Evolutionary conservation across 2,797 vertebrate species (phyloP).

Genomic region (Pristis pectinata): DNA sequence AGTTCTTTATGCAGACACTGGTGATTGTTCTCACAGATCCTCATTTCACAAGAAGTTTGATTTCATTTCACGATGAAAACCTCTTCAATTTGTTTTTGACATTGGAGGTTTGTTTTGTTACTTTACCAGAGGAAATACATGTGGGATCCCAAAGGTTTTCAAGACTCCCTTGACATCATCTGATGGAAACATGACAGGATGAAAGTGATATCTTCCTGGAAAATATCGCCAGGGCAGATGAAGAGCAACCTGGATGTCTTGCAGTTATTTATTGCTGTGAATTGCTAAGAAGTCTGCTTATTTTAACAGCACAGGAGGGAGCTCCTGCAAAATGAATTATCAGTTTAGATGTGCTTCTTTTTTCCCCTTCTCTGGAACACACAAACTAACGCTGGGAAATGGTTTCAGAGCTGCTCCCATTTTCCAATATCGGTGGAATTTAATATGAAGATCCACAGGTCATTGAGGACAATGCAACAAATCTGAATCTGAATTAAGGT

Average conservation of each 20-base stretch:
- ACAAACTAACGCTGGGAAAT: neutral
- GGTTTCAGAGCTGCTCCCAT: too few relatives aligned
- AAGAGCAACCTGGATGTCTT: neutral
- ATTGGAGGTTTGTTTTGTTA: neutral
- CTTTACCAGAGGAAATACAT: neutral
- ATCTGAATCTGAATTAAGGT: too few relatives aligned
- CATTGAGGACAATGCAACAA: too few relatives aligned
- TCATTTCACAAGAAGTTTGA: neutral
- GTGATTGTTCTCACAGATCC: too few relatives aligned
- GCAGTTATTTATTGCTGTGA: neutral
- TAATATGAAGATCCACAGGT: neutral
- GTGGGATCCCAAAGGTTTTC: neutral
- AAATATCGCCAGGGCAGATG: too few relatives aligned
- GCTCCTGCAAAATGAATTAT: neutral
- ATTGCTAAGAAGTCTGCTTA: neutral
- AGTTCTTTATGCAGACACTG: too few relatives aligned
- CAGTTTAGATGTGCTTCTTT: neutral
- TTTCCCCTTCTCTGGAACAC: neutral
- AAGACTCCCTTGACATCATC: too few relatives aligned
- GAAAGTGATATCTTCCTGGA: too few relatives aligned
- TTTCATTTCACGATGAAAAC: neutral
- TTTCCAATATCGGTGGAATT: neutral
- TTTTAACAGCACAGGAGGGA: neutral
- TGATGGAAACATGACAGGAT: too few relatives aligned
- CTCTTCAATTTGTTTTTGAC: neutral